A percentile compares a stretch with the other conserved stretches of the same genome.
Evolutionary conservation across 2,113 vertebrate genomes (phyloP).

Genomic region (Labeo rohita): DNA sequence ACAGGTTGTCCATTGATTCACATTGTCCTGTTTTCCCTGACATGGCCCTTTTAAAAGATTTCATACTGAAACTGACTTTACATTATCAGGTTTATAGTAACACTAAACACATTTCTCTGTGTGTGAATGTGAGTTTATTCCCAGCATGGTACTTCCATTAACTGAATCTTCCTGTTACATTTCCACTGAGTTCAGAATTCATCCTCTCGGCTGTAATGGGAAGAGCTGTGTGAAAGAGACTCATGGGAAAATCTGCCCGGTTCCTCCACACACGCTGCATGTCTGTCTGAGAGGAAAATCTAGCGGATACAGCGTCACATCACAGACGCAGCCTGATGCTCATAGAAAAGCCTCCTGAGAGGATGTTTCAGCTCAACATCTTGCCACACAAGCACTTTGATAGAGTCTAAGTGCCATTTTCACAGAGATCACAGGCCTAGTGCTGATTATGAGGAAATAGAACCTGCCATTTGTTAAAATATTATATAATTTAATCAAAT

Average conservation of each 20-base stretch:
- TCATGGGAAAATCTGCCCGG: constrained; percentile 29
- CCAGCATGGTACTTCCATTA: constrained; percentile 7
- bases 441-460: neutral
- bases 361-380: neutral
- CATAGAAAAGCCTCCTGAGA: neutral
- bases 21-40: neutral
- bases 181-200: constrained; percentile 17
- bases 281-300: constrained; percentile 23
- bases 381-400: neutral
- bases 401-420: neutral
- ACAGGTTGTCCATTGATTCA: no score
- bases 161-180: neutral
- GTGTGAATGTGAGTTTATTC: neutral
- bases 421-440: neutral
- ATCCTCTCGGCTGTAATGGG: constrained; percentile 6
- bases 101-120: neutral
- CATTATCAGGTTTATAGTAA: constrained; percentile 4
- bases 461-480: neutral
- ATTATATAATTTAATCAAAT: neutral
- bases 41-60: neutral
- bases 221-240: constrained; percentile 20
- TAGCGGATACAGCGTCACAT: neutral
- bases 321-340: constrained; percentile 9
- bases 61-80: neutral
- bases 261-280: neutral